phyloP scores from a whole-genome alignment of 1,140 invertebrate species.

The Psilanteris sp. region DNA sequence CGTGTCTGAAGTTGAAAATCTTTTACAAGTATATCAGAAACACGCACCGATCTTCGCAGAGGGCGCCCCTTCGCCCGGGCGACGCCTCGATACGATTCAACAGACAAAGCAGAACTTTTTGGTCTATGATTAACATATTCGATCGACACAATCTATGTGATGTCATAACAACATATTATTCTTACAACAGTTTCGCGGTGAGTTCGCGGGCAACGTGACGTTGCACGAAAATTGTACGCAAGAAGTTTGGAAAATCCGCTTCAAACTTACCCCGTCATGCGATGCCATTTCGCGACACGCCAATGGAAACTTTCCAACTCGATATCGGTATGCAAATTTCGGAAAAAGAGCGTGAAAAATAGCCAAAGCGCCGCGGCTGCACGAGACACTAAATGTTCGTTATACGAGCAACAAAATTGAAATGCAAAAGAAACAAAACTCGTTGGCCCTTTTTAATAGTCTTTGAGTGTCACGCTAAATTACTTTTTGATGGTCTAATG shows the following conservation, averaged over 20 bases:
- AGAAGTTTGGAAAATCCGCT: constrained; percentile 52
- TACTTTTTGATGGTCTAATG: constrained; percentile 12
- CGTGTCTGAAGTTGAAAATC: too few species aligned
- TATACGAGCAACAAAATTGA: constrained; percentile 44
- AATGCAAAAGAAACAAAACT: constrained; percentile 9
- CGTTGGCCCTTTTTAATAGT: constrained; percentile 5
- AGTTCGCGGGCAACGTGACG: constrained; percentile 23
- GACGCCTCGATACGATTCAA: too few species aligned
- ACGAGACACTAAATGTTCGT: constrained; percentile 51
- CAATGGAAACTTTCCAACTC: constrained; percentile 40
- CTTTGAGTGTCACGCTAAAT: constrained; percentile 16
- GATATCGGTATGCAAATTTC: constrained; percentile 57
- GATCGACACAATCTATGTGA: constrained; percentile 36
- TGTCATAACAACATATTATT: constrained; percentile 56
- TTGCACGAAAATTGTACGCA: constrained; percentile 44
- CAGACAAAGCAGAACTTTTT: constrained; percentile 12
- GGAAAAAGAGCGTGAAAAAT: constrained; percentile 59
- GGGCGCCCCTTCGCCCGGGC: constrained; percentile 27
- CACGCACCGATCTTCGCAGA: constrained; percentile 13
- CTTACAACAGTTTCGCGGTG: constrained; percentile 12
- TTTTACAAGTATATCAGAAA: too few species aligned
- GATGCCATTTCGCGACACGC: constrained; percentile 46
- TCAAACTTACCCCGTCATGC: constrained; percentile 40
- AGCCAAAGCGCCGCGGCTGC: constrained; percentile 23
- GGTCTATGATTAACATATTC: constrained; percentile 36